Base-by-base conservation (phyloP, 2,888 invertebrate genomes). In the Dilophus febrilis region DNA sequence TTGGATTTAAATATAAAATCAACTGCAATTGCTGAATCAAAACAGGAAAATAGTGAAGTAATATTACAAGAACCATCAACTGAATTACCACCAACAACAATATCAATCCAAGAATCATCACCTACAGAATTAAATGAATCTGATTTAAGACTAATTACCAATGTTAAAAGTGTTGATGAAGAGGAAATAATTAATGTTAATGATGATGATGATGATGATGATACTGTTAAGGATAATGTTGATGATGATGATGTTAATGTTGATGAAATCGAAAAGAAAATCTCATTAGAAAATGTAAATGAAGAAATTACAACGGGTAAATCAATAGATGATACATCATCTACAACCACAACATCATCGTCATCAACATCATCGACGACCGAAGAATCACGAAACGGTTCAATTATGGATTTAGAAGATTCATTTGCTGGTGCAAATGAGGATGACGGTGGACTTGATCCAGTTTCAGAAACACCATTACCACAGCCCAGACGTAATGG, bases 401-500 rank as follows among this genome's bases (percentile, higher is more conserved):
- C 19, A 42, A 54, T 30, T 68, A 61, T 68, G 33, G 82, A 79
- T 51, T 60, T 85, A 38, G 83, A 77, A 53, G 81, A 77, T 47
- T 84, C 84, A 0, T 85, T 86, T 51, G 81, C 79, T 27, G 79
- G 77, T 17, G 3, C 11, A 28, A 17, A 22, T 50, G 81, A 80
- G 26, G 26, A 22, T 50, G 81, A 80, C 27, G 79, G 77, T 17
- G 66, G 65, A 34, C 70, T 75, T 2, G 57, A 59, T 45, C 67
- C 68, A 1, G 68, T 70, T 7, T 64, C 74, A 0, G 74, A 77
- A 50, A 70, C 75, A 3, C 33, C 68, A 13, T 51, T 75, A 19
- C 77, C 82, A 5, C 70, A 77, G 0, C 74, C 74, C 30, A 71
- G 69, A 48, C 74, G 72, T 50, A 84, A 77, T 43, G 87, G 86